phyloP scores from a whole-genome alignment of 2,797 vertebrate genomes.

The Knipowitschia caucasica region DNA sequence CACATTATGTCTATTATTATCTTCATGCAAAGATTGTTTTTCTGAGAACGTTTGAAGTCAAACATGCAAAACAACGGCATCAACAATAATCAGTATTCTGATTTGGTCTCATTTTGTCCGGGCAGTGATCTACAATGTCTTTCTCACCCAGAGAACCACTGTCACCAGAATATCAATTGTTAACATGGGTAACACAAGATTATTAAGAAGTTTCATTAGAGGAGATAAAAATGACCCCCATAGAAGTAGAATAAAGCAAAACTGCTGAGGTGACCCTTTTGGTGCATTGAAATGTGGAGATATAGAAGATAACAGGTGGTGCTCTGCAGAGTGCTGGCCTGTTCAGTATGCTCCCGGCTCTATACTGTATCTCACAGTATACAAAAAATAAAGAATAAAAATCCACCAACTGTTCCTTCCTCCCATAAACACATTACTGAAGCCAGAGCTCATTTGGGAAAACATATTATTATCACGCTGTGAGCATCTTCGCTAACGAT shows the following conservation, averaged over 20 bases:
- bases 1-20: no score
- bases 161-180: background rate
- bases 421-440: constrained; percentile 37
- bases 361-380: constrained; percentile 23
- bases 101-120: constrained; percentile 1
- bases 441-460: constrained; percentile 24
- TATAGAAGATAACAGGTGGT: constrained; percentile 39
- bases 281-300: constrained; percentile 15
- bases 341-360: constrained; percentile 22
- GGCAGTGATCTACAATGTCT: background rate
- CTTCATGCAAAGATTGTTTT: no score
- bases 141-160: background rate
- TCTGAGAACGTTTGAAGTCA: constrained; percentile 3
- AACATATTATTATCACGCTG: constrained; percentile 36
- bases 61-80: background rate
- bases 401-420: constrained; percentile 19
- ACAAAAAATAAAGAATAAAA: constrained; percentile 46
- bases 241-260: constrained; percentile 27
- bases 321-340: constrained; percentile 33
- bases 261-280: constrained; percentile 46
- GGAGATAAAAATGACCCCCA: no score
- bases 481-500: constrained; percentile 30
- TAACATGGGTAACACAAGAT: background rate
- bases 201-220: no score
- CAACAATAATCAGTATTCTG: background rate